Evolutionary conservation across 1,140 invertebrate species (phyloP).

Genomic region (Heliconius melpomene): DNA sequence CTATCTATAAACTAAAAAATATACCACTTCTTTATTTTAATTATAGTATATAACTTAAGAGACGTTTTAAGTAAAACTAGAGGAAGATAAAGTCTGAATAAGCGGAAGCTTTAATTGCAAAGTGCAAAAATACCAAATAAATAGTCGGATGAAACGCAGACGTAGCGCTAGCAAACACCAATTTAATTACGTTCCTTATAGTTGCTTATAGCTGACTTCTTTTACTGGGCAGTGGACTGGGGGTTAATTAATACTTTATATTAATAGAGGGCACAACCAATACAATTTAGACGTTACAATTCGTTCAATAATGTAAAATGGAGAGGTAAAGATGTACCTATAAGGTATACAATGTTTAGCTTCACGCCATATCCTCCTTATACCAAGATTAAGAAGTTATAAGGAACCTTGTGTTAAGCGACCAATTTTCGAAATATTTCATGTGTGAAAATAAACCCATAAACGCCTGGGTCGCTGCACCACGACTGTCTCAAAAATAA

Average conservation of each 20-base stretch:
- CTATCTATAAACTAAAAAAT: no score
- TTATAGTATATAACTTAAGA: background rate
- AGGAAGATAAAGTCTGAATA: conserved; percentile 1
- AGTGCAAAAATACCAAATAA: conserved; percentile 21
- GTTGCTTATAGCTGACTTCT: conserved; percentile 10
- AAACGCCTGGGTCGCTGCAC: no score
- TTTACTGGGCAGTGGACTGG: background rate
- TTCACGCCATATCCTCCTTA: no score
- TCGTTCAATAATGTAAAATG: no score
- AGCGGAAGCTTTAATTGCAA: conserved; percentile 24
- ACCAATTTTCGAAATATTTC: no score
- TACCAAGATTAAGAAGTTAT: no score
- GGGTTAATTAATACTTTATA: background rate
- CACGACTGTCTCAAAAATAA: no score
- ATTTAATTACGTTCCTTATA: conserved; percentile 26
- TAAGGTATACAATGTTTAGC: no score
- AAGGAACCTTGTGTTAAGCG: no score
- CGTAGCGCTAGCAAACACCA: conserved; percentile 23
- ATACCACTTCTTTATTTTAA: background rate
- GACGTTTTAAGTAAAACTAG: conserved; percentile 14
- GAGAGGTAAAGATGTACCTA: no score
- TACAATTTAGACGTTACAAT: background rate
- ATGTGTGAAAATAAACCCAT: no score
- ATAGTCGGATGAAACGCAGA: conserved; percentile 18
- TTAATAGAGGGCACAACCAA: background rate